A percentile compares a stretch with the other conserved stretches of the same genome.
phyloP scores from a whole-genome alignment of 1,140 invertebrate species.

The Hycleus phaleratus region DNA sequence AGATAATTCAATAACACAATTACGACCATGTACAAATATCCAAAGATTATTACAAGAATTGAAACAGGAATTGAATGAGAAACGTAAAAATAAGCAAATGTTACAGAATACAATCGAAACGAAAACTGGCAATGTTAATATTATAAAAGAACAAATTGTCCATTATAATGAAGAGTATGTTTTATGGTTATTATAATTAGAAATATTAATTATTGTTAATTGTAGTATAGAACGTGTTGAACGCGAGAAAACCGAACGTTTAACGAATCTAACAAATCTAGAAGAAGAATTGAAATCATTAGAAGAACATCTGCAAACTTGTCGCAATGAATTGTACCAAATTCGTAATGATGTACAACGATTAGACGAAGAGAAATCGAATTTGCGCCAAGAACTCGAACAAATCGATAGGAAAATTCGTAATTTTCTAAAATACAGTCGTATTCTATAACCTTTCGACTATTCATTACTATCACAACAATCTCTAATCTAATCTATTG shows the following conservation, averaged over 20 bases:
- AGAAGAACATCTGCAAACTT: constrained; percentile 43
- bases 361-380: constrained; percentile 38
- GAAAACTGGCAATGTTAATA: constrained; percentile 21
- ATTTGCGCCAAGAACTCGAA: constrained; percentile 33
- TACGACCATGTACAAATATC: constrained; percentile 17
- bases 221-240: constrained; percentile 28
- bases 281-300: constrained; percentile 39
- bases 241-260: constrained; percentile 27
- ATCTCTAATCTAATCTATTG: too few relatives aligned
- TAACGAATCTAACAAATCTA: constrained; percentile 23
- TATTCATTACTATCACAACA: background rate
- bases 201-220: background rate
- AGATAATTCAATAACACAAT: constrained; percentile 21
- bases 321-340: constrained; percentile 44
- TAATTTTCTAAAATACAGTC: constrained; percentile 24
- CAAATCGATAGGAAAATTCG: constrained; percentile 32
- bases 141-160: constrained; percentile 26
- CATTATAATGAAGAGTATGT: constrained; percentile 27
- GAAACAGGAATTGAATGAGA: constrained; percentile 12
- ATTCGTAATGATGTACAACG: constrained; percentile 39
- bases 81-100: constrained; percentile 20
- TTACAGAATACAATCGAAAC: constrained; percentile 20
- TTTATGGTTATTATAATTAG: constrained; percentile 1
- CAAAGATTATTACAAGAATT: constrained; percentile 19
- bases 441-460: too few relatives aligned